These are phyloP conservation scores for Cichladusa arquata DNA, from an alignment of 2,113 vertebrate genomes.

Conservation along the genomic window DNA sequence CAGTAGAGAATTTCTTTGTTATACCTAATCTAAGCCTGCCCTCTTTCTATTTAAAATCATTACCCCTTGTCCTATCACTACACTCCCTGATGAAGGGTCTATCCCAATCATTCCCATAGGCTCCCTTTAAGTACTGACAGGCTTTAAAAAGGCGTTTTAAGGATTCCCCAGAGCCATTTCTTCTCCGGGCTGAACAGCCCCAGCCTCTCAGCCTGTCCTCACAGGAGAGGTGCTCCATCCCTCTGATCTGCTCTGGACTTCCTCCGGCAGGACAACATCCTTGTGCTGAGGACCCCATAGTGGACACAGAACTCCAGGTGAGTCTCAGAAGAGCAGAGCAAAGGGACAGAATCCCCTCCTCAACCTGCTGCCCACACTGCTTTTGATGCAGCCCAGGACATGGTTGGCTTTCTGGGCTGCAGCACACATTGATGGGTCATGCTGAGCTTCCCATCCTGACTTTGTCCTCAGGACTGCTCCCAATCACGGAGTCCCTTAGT, in stretches of 20 bases:
- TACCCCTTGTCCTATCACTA: background rate
- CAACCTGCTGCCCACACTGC: rapidly evolving
- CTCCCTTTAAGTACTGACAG: background rate
- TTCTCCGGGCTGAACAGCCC: background rate
- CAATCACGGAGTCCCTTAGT: background rate
- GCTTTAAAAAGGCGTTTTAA: background rate
- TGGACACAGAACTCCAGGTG: background rate
- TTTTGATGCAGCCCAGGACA: background rate
- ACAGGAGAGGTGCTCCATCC: background rate
- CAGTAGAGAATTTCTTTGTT: background rate
- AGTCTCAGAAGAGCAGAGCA: background rate
- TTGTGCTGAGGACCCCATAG: background rate
- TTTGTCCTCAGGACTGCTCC: background rate
- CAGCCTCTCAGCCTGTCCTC: background rate
- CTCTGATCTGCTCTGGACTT: background rate
- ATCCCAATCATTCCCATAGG: background rate
- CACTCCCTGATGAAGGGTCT: background rate
- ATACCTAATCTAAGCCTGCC: background rate
- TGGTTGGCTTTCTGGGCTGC: background rate
- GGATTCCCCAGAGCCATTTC: background rate
- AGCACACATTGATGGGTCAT: background rate
- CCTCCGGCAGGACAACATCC: background rate
- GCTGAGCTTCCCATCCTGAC: background rate
- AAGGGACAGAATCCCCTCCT: background rate
- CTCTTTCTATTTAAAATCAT: background rate